Conservation (phyloP, 2,113 vertebrate genomes). For the Lycaon pictus region DNA sequence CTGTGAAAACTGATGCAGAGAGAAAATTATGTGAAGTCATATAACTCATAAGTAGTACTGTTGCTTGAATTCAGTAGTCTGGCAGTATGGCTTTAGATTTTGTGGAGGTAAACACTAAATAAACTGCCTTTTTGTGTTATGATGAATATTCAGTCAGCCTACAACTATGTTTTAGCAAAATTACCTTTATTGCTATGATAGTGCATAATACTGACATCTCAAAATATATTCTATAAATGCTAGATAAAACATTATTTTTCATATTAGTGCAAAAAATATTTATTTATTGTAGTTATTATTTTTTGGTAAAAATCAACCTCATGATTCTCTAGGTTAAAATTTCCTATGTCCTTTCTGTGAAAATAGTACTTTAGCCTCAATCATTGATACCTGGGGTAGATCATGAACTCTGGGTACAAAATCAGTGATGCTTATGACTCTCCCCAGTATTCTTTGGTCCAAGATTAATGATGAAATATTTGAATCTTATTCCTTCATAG, state of each 20-base stretch:
- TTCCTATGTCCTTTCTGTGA: neutral
- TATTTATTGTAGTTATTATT: neutral
- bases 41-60: neutral
- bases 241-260: constrained; percentile 12
- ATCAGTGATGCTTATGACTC: neutral
- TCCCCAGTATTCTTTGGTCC: neutral
- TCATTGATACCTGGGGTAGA: neutral
- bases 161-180: neutral
- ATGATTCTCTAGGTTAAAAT: neutral
- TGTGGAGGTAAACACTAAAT: neutral
- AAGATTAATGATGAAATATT: neutral
- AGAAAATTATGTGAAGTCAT: neutral
- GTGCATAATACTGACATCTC: neutral
- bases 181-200: neutral
- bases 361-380: constrained; percentile 6
- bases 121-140: neutral
- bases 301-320: neutral
- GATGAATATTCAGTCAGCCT: neutral
- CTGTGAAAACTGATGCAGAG: neutral
- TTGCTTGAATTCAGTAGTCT: neutral
- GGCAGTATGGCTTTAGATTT: neutral
- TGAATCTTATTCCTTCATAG: neutral
- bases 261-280: neutral
- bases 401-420: neutral
- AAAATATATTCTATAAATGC: neutral